phyloP scores from a whole-genome alignment of 64 coral and sea anemone species.

The Montipora capricornis region DNA sequence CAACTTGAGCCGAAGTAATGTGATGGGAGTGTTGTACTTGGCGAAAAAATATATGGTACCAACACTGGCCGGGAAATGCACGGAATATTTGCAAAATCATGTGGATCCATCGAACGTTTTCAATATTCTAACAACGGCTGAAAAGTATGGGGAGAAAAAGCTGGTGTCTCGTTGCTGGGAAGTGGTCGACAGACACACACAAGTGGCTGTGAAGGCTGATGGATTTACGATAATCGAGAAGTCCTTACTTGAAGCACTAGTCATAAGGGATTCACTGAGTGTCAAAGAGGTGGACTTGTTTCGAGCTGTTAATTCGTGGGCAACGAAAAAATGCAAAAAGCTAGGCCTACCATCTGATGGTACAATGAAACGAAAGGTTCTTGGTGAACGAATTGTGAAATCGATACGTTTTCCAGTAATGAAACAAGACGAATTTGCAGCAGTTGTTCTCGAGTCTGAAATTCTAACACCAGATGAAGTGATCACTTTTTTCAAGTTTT shows the following conservation, averaged over 20 bases:
- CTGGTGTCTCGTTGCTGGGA: conserved; percentile 9
- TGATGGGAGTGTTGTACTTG: conserved; percentile 49
- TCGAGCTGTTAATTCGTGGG: neutral
- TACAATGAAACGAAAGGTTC: neutral
- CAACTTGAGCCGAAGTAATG: conserved; percentile 16
- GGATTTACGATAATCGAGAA: conserved; percentile 15
- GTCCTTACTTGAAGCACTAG: conserved; percentile 24
- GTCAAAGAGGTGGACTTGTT: conserved; percentile 7
- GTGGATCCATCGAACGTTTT: conserved; percentile 11
- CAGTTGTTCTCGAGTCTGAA: neutral
- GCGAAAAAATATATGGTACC: conserved; percentile 37
- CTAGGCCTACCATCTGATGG: neutral
- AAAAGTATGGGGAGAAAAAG: neutral
- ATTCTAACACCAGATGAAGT: neutral
- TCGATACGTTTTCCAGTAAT: conserved; percentile 20
- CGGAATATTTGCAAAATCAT: neutral
- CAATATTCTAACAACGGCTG: neutral
- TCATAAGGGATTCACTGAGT: neutral
- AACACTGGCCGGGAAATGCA: conserved; percentile 1
- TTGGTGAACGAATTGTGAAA: neutral
- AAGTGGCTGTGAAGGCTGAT: neutral
- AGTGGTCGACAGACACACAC: neutral
- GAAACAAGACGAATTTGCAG: neutral
- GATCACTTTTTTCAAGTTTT: neutral
- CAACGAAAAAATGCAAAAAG: neutral